phyloP scores from a whole-genome alignment of 1,140 invertebrate species.

The Diachasma alloeum region DNA sequence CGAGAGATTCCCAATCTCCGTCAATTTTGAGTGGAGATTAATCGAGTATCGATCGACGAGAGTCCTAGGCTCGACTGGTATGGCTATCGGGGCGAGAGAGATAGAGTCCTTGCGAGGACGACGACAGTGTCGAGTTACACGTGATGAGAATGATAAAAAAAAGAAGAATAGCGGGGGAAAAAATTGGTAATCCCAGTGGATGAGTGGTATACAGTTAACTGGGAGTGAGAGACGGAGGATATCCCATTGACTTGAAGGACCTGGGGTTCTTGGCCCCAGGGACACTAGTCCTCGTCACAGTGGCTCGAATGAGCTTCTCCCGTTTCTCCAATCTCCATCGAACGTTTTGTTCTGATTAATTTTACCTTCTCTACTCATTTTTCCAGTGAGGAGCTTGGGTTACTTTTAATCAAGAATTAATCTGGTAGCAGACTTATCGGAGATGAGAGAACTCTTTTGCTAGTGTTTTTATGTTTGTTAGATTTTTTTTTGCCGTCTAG shows the following conservation, averaged over 20 bases:
- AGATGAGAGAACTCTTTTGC: neutral
- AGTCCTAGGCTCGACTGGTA: neutral
- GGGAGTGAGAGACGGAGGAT: neutral
- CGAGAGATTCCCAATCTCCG: conserved; percentile 25
- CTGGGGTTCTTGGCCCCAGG: neutral
- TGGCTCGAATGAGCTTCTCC: neutral
- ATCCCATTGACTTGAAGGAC: neutral
- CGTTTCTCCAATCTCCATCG: neutral
- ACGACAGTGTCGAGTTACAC: conserved; percentile 1
- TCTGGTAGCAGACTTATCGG: neutral
- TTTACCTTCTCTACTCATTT: neutral
- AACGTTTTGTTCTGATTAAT: conserved; percentile 1
- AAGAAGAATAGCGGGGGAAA: neutral
- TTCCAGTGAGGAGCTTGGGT: neutral
- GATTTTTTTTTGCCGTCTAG: neutral
- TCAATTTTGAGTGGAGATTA: conserved; percentile 41
- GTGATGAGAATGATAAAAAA: conserved; percentile 8
- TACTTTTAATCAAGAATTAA: conserved; percentile 4
- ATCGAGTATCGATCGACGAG: conserved; percentile 42
- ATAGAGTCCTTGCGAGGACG: neutral
- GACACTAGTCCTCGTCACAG: neutral
- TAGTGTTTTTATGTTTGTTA: neutral
- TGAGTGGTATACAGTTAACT: neutral
- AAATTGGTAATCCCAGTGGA: neutral
- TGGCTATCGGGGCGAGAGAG: neutral